These are phyloP conservation scores for Pararge aegeria DNA, from an alignment of 1,140 invertebrate species.

Conservation along the genomic window DNA sequence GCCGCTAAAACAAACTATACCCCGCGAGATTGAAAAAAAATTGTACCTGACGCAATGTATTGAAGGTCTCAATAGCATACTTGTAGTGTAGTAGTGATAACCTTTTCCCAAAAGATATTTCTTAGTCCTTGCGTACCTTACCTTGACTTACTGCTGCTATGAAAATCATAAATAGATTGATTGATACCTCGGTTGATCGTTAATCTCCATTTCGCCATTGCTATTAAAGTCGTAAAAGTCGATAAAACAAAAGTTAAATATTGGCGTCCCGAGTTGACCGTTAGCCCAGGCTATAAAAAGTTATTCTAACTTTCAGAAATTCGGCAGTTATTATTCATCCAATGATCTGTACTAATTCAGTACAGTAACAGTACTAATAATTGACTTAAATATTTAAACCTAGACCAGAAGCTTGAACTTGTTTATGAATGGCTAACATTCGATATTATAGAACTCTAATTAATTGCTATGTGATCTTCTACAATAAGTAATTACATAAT, in stretches of 20 bases:
- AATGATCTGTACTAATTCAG: constrained; percentile 1
- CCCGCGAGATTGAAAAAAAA: too few relatives aligned
- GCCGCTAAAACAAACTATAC: too few relatives aligned
- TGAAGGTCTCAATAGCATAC: too few relatives aligned
- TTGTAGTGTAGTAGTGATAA: too few relatives aligned
- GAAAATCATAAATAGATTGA: background rate
- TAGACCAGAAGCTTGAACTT: background rate
- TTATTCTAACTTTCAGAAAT: background rate
- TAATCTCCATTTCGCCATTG: background rate
- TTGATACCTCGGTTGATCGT: background rate
- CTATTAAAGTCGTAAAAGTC: constrained; percentile 2
- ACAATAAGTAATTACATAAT: too few relatives aligned
- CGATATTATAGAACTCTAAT: too few relatives aligned
- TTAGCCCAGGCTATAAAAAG: constrained; percentile 2
- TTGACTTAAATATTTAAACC: background rate
- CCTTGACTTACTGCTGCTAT: background rate
- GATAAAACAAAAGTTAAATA: constrained; percentile 10
- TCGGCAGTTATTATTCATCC: constrained; percentile 8
- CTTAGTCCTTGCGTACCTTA: too few relatives aligned
- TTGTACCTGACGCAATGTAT: too few relatives aligned
- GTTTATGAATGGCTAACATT: too few relatives aligned
- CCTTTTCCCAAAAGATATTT: too few relatives aligned
- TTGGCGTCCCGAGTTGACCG: constrained; percentile 8
- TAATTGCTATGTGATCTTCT: too few relatives aligned
- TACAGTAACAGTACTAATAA: background rate